Evolutionary conservation across 2,113 vertebrate species (phyloP).

Genomic region (Lophura nycthemera): DNA sequence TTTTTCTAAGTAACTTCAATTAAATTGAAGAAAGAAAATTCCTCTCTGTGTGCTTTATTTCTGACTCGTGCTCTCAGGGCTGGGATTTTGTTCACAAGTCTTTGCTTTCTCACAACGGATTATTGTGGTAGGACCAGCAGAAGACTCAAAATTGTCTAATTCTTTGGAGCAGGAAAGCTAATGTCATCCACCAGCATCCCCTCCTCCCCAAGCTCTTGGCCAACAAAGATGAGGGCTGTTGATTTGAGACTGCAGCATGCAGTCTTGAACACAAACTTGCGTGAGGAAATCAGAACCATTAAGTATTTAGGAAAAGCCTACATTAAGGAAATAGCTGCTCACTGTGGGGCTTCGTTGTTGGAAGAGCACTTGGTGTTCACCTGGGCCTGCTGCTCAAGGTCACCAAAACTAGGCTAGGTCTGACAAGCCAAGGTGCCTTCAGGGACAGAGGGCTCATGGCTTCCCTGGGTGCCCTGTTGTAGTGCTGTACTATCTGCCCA

Average conservation of each 20-base stretch:
- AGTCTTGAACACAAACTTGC: background rate
- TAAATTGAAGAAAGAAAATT: constrained; percentile 81
- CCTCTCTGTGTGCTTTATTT: constrained; percentile 72
- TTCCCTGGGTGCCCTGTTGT: background rate
- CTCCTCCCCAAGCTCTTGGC: background rate
- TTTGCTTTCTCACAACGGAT: background rate
- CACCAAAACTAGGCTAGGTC: background rate
- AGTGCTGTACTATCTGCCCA: background rate
- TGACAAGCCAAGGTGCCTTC: background rate
- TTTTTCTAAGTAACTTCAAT: constrained; percentile 88
- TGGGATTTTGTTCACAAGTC: background rate
- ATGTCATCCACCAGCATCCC: background rate
- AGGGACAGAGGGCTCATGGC: background rate
- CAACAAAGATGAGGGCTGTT: background rate
- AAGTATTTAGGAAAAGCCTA: background rate
- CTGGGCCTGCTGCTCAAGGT: background rate
- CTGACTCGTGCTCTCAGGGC: background rate
- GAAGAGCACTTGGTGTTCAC: background rate
- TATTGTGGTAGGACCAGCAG: background rate
- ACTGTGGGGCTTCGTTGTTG: background rate
- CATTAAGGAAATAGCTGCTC: background rate
- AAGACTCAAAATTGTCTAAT: background rate
- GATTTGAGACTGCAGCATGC: background rate
- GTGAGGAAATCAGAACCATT: background rate
- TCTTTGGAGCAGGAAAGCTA: background rate